Conservation (phyloP, 2,888 invertebrate genomes). For the Noctua janthina region DNA sequence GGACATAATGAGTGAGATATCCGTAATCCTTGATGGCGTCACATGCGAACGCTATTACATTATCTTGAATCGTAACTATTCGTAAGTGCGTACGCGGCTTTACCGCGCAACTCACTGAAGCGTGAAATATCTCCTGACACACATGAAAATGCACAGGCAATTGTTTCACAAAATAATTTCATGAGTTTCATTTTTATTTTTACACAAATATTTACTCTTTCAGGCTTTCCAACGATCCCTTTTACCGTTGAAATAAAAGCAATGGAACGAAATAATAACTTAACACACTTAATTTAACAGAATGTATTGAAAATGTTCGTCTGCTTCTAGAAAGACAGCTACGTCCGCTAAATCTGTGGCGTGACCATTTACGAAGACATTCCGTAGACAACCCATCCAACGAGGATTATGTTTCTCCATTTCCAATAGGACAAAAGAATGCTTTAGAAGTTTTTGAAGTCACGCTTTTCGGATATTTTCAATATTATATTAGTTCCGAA, state of each 20-base stretch:
- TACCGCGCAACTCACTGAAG: slow-evolving; percentile 13
- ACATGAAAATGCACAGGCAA: slow-evolving; percentile 33
- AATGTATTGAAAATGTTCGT: slow-evolving; percentile 14
- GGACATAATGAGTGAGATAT: background rate
- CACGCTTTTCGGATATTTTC: slow-evolving; percentile 56
- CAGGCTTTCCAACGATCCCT: background rate
- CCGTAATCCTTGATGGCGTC: background rate
- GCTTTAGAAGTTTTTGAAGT: slow-evolving; percentile 60
- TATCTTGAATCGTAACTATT: slow-evolving; percentile 11
- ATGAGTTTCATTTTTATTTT: slow-evolving; percentile 6
- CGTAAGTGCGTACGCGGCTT: slow-evolving; percentile 1
- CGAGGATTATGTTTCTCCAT: slow-evolving; percentile 71
- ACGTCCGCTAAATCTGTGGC: slow-evolving; percentile 49
- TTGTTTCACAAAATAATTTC: slow-evolving; percentile 36
- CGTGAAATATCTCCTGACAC: slow-evolving; percentile 34
- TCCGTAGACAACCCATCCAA: slow-evolving; percentile 62
- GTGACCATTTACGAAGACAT: slow-evolving; percentile 61
- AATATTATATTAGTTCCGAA: slow-evolving; percentile 36
- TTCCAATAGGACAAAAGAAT: slow-evolving; percentile 73
- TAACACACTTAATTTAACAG: slow-evolving; percentile 15
- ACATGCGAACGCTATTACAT: background rate
- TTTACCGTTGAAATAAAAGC: slow-evolving; percentile 20
- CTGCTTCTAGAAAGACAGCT: slow-evolving; percentile 14
- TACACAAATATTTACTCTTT: slow-evolving; percentile 30
- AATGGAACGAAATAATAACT: slow-evolving; percentile 21